Evolutionary conservation across 1,140 invertebrate genomes (phyloP).

Genomic region (Drosophila sechellia): DNA sequence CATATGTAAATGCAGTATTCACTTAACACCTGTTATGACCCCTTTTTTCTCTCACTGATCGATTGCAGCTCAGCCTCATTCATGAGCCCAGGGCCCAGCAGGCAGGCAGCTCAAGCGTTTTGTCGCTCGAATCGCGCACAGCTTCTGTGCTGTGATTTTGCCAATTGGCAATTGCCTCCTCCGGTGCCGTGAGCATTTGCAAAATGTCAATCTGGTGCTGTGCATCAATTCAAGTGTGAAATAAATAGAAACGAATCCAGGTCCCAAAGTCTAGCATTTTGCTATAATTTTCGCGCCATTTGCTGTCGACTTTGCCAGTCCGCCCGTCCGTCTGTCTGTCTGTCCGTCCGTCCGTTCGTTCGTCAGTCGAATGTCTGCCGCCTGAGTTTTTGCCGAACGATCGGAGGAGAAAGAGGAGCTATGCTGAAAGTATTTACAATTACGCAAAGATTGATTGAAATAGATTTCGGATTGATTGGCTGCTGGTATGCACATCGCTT

Average conservation of each 20-base stretch:
- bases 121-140: conserved; percentile 38
- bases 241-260: conserved; percentile 83
- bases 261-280: conserved; percentile 66
- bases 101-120: conserved; percentile 17
- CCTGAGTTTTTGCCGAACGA: conserved; percentile 9
- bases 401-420: conserved; percentile 33
- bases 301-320: conserved; percentile 47
- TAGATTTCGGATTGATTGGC: conserved; percentile 82
- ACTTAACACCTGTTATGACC: too few species aligned
- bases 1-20: too few species aligned
- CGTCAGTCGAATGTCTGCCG: conserved; percentile 26
- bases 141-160: conserved; percentile 53
- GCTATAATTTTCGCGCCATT: conserved; percentile 83
- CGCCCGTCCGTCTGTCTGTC: conserved; percentile 8
- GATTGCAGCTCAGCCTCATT: conserved; percentile 46
- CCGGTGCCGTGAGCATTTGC: conserved; percentile 75
- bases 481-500: conserved; percentile 71
- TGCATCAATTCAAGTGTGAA: conserved; percentile 83
- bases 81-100: conserved; percentile 44
- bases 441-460: conserved; percentile 83
- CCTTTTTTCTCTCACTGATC: conserved; percentile 19
- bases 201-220: conserved; percentile 83
- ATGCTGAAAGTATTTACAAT: conserved; percentile 84
- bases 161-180: conserved; percentile 49
- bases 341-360: conserved; percentile 1